Evolutionary conservation across 2,888 invertebrate species (phyloP).

Genomic region (Shargacucullia verbasci): DNA sequence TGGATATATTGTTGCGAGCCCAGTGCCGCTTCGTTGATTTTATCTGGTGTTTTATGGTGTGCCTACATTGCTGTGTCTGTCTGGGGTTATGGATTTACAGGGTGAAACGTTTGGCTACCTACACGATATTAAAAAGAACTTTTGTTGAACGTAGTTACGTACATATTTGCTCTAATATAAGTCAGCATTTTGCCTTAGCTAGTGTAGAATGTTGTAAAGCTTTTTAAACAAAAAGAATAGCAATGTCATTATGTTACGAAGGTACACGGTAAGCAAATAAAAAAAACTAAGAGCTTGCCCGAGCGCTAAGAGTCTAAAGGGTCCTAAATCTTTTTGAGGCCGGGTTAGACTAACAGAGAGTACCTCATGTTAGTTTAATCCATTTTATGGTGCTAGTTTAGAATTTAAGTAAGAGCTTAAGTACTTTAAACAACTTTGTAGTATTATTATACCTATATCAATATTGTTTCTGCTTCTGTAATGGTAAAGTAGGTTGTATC

Average conservation of each 20-base stretch:
- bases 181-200: too few species aligned
- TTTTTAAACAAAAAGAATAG: too few species aligned
- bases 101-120: conserved; percentile 10
- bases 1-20: conserved; percentile 68
- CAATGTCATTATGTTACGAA: too few species aligned
- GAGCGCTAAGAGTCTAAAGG: conserved; percentile 16
- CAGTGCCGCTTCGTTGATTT: conserved; percentile 56
- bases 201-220: too few species aligned
- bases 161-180: too few species aligned
- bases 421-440: background rate
- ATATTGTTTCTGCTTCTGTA: too few species aligned
- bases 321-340: conserved; percentile 19
- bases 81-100: conserved; percentile 36
- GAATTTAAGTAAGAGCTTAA: background rate
- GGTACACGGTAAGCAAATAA: conserved; percentile 8
- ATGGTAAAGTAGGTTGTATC: too few species aligned
- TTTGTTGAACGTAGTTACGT: too few species aligned
- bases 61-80: conserved; percentile 41
- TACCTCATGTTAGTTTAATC: conserved; percentile 13
- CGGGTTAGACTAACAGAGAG: conserved; percentile 17
- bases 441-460: too few species aligned
- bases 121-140: too few species aligned
- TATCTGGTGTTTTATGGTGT: conserved; percentile 58
- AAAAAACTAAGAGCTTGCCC: conserved; percentile 26
- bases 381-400: conserved; percentile 1